These are phyloP conservation scores for Chirona hameri DNA, from an alignment of 2,888 invertebrate species.

Conservation along the genomic window DNA sequence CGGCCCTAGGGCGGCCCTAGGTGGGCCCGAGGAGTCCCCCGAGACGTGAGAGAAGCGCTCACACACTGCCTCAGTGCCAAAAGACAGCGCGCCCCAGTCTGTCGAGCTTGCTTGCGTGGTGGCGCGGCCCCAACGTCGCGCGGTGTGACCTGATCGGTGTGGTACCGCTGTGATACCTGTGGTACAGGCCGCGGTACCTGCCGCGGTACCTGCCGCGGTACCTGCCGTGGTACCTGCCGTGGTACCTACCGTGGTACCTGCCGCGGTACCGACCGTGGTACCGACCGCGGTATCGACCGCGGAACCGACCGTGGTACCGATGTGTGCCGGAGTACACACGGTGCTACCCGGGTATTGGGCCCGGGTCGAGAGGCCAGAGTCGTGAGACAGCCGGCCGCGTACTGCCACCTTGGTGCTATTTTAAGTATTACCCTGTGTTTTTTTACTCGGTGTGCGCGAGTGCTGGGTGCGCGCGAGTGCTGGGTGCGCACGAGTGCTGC, in stretches of 20 bases:
- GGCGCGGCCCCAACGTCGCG: not conserved
- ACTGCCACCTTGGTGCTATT: conserved; percentile 22
- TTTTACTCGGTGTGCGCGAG: not conserved
- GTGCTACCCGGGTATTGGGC: no score
- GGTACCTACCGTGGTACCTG: no score
- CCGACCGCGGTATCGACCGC: no score
- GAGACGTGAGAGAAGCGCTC: not conserved
- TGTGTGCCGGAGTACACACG: no score
- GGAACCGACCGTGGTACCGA: no score
- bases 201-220: no score
- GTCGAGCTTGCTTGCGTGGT: conserved; percentile 6
- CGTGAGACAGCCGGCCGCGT: not conserved
- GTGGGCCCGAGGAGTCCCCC: no score
- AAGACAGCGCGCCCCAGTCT: not conserved
- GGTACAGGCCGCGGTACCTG: no score
- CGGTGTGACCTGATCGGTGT: not conserved
- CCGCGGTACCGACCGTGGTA: no score
- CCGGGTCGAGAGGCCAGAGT: not conserved
- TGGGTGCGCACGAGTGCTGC: not conserved
- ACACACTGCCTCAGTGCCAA: conserved; percentile 24
- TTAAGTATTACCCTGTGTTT: conserved; percentile 9
- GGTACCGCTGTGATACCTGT: no score
- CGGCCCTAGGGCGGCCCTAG: not conserved
- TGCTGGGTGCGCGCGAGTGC: no score
- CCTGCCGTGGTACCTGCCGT: no score